Conservation (phyloP, 37 sponge, comb jelly and placozoan species). For the Dysidea cf. avara region DNA sequence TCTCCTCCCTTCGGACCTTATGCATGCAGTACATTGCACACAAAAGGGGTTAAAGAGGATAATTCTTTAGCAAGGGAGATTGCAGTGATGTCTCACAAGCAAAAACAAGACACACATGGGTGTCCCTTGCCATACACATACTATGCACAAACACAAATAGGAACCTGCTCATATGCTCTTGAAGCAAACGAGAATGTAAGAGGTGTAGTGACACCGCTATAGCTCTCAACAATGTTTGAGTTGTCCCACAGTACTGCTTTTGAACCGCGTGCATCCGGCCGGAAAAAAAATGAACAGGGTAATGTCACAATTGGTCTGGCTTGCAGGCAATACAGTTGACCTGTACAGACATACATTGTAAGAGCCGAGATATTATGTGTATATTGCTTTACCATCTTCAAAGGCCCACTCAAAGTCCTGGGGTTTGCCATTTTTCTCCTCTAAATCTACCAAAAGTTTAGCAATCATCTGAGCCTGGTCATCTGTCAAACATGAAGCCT, state of each 20-base stretch:
- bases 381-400: conserved; percentile 71
- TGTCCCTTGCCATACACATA: neutral
- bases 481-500: conserved; percentile 45
- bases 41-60: no score
- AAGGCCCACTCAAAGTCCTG: conserved; percentile 88
- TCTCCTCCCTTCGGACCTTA: conserved; percentile 1
- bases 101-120: neutral
- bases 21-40: no score
- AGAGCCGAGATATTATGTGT: no score
- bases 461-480: conserved; percentile 60
- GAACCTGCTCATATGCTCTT: conserved; percentile 58
- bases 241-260: conserved; percentile 79
- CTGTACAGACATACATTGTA: conserved; percentile 16
- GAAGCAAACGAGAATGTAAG: conserved; percentile 90
- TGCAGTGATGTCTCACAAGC: neutral
- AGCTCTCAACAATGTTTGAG: conserved; percentile 92
- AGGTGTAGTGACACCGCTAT: conserved; percentile 84
- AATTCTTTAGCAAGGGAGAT: no score
- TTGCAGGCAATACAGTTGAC: conserved; percentile 79
- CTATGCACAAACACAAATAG: neutral
- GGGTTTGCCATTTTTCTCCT: conserved; percentile 64
- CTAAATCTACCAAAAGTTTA: conserved; percentile 54
- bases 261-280: conserved; percentile 27
- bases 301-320: conserved; percentile 84
- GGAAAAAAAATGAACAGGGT: conserved; percentile 78